Percentiles rank a stretch among this genome's conserved stretches.
Conservation (phyloP, 2,113 vertebrate species). For the Siniperca knerii region DNA sequence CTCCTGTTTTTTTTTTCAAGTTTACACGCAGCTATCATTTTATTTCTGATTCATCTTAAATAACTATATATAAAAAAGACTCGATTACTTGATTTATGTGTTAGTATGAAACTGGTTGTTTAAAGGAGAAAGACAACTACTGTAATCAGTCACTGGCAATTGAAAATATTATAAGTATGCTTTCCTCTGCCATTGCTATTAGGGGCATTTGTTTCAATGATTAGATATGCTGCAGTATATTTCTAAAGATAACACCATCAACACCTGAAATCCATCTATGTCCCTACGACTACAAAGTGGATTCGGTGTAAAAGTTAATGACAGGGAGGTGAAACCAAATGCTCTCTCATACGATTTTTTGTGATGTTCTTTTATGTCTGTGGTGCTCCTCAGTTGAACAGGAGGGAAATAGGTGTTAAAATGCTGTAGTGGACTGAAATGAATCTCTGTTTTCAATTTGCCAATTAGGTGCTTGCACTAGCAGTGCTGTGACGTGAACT, state of each 20-base stretch:
- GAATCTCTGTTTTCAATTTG: constrained; percentile 56
- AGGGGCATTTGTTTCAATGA: constrained; percentile 30
- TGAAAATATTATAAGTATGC: constrained; percentile 26
- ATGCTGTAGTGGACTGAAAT: constrained; percentile 31
- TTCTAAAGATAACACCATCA: constrained; percentile 9
- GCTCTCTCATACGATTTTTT: neutral
- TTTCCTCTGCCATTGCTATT: constrained; percentile 31
- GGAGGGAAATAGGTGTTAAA: constrained; percentile 18
- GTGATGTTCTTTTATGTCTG: constrained; percentile 13
- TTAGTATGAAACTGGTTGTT: constrained; percentile 41
- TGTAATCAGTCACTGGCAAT: constrained; percentile 28
- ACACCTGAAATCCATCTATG: neutral
- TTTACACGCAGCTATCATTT: constrained; percentile 70
- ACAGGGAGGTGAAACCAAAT: constrained; percentile 19
- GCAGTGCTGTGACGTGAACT: constrained; percentile 47
- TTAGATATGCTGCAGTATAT: constrained; percentile 11
- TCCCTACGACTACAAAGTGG: constrained; percentile 4
- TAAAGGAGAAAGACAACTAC: neutral
- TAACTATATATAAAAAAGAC: constrained; percentile 17
- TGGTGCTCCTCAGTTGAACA: constrained; percentile 48
- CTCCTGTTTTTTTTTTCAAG: constrained; percentile 36
- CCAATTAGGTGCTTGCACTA: constrained; percentile 57
- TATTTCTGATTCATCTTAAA: constrained; percentile 48
- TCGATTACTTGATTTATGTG: constrained; percentile 32
- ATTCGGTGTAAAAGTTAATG: neutral